Conservation (phyloP, 2,113 vertebrate species). For the Pan paniscus region DNA sequence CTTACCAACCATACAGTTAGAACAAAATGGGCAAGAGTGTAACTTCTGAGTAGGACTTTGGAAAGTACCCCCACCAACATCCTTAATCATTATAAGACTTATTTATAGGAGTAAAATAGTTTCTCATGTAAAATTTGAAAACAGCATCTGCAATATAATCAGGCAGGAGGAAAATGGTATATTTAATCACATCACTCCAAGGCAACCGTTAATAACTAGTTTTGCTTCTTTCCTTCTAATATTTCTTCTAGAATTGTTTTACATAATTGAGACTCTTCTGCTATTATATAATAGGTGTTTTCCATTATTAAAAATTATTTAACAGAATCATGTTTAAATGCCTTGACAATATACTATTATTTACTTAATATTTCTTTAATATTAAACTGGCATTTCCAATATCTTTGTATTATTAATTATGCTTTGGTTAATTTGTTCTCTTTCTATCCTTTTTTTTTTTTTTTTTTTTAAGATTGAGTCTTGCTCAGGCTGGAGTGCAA, state of each 20-base stretch:
- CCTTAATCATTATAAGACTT: not conserved
- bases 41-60: not conserved
- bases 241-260: not conserved
- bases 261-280: not conserved
- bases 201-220: not conserved
- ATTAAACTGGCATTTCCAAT: not conserved
- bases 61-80: not conserved
- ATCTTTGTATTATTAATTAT: constrained; percentile 4
- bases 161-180: not conserved
- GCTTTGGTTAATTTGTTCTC: not conserved
- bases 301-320: not conserved
- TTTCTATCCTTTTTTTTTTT: not conserved
- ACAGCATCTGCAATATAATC: not conserved
- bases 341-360: not conserved
- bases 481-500: no score
- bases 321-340: not conserved
- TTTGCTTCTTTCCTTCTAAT: not conserved
- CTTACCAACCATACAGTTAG: not conserved
- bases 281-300: not conserved
- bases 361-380: not conserved
- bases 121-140: constrained; percentile 27
- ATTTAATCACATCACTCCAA: not conserved
- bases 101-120: not conserved
- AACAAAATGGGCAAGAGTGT: not conserved
- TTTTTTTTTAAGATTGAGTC: no score